Evolutionary conservation across 2,888 invertebrate genomes (phyloP).

Genomic region (Tenthredo livida): DNA sequence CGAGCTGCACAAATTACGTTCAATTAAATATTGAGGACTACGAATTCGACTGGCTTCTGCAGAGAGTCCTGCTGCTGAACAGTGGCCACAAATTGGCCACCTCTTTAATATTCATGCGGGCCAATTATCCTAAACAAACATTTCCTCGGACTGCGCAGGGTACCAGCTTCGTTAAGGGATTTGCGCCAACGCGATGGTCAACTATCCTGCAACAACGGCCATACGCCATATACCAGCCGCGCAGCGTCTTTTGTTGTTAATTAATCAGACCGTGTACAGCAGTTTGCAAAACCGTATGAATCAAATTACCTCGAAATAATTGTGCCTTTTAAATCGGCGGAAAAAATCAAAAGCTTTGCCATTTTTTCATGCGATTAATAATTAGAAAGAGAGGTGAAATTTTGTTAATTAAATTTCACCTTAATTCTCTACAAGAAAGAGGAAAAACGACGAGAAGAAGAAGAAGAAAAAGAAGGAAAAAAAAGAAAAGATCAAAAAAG

Average conservation of each 20-base stretch:
- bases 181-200: slow-evolving; percentile 10
- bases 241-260: background rate
- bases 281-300: background rate
- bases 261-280: background rate
- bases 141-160: background rate
- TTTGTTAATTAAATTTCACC: background rate
- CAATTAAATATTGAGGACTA: slow-evolving; percentile 44
- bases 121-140: slow-evolving; percentile 52
- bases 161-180: slow-evolving; percentile 48
- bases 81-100: slow-evolving; percentile 50
- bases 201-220: background rate
- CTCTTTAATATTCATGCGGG: slow-evolving; percentile 42
- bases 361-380: slow-evolving; percentile 3
- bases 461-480: background rate
- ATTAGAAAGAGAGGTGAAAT: background rate
- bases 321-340: background rate
- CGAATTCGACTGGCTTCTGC: slow-evolving; percentile 22
- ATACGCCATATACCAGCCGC: background rate
- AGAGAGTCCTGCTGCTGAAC: slow-evolving; percentile 17
- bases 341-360: background rate
- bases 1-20: slow-evolving; percentile 26
- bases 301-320: background rate
- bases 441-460: background rate
- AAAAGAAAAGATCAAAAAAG: background rate
- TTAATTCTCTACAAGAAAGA: background rate